A percentile compares a stretch with the other conserved stretches of the same genome.
Conservation (phyloP, 2,113 vertebrate genomes). For the Epinephelus fuscoguttatus region DNA sequence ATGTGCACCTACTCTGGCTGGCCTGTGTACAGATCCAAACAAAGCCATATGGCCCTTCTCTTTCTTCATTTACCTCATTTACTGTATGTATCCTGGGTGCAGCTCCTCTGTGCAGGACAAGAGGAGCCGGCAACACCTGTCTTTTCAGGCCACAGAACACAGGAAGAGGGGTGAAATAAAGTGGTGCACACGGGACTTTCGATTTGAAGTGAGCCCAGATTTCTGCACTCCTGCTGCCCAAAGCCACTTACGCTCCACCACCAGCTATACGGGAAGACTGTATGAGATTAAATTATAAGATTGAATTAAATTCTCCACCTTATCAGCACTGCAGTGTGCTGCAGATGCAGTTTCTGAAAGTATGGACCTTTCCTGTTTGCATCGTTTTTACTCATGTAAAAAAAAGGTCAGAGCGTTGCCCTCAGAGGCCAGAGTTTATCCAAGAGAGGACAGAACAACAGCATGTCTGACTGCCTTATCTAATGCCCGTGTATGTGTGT, state of each 20-base stretch:
- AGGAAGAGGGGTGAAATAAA: constrained; percentile 22
- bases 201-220: constrained; percentile 21
- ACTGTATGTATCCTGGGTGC: constrained; percentile 51
- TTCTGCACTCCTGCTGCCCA: constrained; percentile 25
- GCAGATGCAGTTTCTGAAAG: constrained; percentile 26
- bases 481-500: constrained; percentile 27
- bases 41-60: constrained; percentile 72
- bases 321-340: constrained; percentile 40
- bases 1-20: constrained; percentile 34
- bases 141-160: constrained; percentile 35
- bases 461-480: constrained; percentile 41
- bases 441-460: constrained; percentile 43
- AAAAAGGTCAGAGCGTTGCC: constrained; percentile 42
- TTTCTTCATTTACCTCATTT: constrained; percentile 68
- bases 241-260: constrained; percentile 45
- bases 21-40: constrained; percentile 63
- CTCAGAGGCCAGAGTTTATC: constrained; percentile 49
- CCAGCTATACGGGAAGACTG: constrained; percentile 22
- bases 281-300: constrained; percentile 51
- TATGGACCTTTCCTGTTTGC: constrained; percentile 23
- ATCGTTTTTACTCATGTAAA: constrained; percentile 40
- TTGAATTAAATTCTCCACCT: constrained; percentile 49
- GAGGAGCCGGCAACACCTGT: constrained; percentile 51
- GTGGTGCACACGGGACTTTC: constrained; percentile 8
- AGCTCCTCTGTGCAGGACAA: constrained; percentile 72